Evolutionary conservation across 2,888 invertebrate species (phyloP), one percentile per base, ranked within the genome.

Genomic region (Congeria kusceri): DNA sequence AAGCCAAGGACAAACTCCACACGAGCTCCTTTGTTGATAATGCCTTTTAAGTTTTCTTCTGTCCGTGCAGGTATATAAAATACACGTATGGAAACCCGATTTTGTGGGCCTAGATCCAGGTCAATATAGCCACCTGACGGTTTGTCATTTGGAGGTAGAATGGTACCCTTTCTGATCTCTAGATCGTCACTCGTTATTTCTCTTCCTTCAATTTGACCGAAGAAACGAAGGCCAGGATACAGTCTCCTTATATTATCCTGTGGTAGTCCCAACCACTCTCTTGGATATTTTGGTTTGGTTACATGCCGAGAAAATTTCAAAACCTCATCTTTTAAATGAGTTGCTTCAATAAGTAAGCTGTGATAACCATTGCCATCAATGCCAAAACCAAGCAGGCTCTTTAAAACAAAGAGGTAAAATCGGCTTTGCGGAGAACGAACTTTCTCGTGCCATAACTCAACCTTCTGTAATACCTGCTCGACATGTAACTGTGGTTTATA

Each of bases 341-440:
- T 73, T 28, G 85, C 81, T 49, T 82, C 74, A 1, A 59, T 32
- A 25, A 85, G 64, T 18, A 59, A 49, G 11, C 71, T 71, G 1
- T 62, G 56, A 46, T 74, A 71, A 13, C 67, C 56, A 15, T 25
- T 49, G 13, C 63, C 58, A 1, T 61, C 27, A 13, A 39, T 39
- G 0, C 83, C 85, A 75, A 85, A 77, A 15, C 85, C 85, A 18
- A 82, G 29, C 0, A 85, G 46, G 58, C 82, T 83, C 57, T 71
- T 72, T 11, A 83, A n/a, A 44, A 85, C 70, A 59, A 85, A 85
- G 0, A 85, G 57, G 39, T 83, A 83, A 46, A 77, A 85, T 47
- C 70, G 73, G 0, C 80, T 77, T 61, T 73, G 47, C n/a, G 79
- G 83, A 13, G 81, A 70, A 3, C 62, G 29, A 1, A 82, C 9